phyloP scores from a whole-genome alignment of 2,888 invertebrate genomes.

The Pandemis corylana region DNA sequence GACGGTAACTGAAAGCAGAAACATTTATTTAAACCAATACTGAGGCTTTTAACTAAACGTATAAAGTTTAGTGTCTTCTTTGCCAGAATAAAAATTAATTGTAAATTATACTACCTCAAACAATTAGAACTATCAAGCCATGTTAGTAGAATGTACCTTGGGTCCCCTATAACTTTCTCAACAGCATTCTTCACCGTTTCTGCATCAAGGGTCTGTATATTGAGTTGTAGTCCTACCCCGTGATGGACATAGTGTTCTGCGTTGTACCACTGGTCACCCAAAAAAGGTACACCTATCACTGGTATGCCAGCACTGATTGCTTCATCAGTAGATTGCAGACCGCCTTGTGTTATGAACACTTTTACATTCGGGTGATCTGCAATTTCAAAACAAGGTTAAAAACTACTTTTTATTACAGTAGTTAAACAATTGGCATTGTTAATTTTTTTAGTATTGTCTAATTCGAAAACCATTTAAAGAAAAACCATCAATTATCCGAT shows the following conservation, averaged over 20 bases:
- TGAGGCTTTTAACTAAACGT: too few relatives aligned
- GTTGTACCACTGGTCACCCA: slow-evolving; percentile 58
- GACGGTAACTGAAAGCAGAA: slow-evolving; percentile 43
- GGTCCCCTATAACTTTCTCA: slow-evolving; percentile 18
- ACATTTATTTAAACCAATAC: background rate
- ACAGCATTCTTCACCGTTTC: slow-evolving; percentile 34
- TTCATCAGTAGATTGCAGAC: slow-evolving; percentile 73
- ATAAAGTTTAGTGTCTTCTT: too few relatives aligned
- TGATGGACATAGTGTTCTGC: slow-evolving; percentile 55
- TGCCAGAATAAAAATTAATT: too few relatives aligned
- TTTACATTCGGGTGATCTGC: slow-evolving; percentile 73
- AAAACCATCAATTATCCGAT: too few relatives aligned
- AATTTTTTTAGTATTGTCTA: too few relatives aligned
- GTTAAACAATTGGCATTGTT: too few relatives aligned
- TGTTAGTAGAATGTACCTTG: background rate
- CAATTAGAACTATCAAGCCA: too few relatives aligned
- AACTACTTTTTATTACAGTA: background rate
- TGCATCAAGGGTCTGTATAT: slow-evolving; percentile 56
- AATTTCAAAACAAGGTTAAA: background rate
- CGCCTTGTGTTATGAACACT: slow-evolving; percentile 76
- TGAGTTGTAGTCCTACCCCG: slow-evolving; percentile 61
- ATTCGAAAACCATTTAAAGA: too few relatives aligned
- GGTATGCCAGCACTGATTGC: slow-evolving; percentile 69
- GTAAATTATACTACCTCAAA: too few relatives aligned
- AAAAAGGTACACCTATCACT: slow-evolving; percentile 54